Evolutionary conservation across 2,888 invertebrate genomes (phyloP), one percentile per base, ranked within the genome.

Genomic region (Drosophila hamatofila): DNA sequence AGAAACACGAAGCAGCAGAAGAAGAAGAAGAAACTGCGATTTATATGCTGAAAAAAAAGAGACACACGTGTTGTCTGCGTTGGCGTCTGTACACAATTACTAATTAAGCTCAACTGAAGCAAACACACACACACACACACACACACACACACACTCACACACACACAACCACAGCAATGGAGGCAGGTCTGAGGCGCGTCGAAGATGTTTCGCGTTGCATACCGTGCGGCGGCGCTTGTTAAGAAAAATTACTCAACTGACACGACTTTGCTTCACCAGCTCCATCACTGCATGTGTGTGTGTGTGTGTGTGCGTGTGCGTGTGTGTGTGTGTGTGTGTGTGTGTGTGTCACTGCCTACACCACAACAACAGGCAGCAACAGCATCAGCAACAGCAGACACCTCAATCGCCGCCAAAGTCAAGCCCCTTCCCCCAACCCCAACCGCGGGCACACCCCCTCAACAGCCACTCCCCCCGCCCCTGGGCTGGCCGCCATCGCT

Each of bases 211-310:
- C 58, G 25, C 64, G 54, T 57, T 72, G 80, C 80, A 72, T 65
- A 75, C 78, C 73, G 73, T 76, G 76, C 63, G 76, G 71, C 58
- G 46, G 35, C 21, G 56, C 63, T 68, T 67, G 77, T 65, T 73
- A 68, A 67, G 80, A 67, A 74, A 63, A 77, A 77, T 71, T 58
- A 66, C 61, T 42, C 71, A 76, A 73, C 64, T 78, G 78, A 80
- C 80, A 83, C 80, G 87, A 83, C 75, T 84, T 78, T 80, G 56
- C 64, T 54, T 65, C 44, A 14, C 18, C 12, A 21, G 9, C 35
- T 16, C 39, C 51, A 35, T 49, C 49, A 59, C 55, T 27, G 55
- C 46, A 4, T 18, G 12, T 41, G 37, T 8, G 12, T 48, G 21
- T 51, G 46, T 52, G 21, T 27, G 23, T 16, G 42, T 55, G 25